Conservation (phyloP, 2,797 vertebrate genomes). For the Sebastes iracundus region DNA sequence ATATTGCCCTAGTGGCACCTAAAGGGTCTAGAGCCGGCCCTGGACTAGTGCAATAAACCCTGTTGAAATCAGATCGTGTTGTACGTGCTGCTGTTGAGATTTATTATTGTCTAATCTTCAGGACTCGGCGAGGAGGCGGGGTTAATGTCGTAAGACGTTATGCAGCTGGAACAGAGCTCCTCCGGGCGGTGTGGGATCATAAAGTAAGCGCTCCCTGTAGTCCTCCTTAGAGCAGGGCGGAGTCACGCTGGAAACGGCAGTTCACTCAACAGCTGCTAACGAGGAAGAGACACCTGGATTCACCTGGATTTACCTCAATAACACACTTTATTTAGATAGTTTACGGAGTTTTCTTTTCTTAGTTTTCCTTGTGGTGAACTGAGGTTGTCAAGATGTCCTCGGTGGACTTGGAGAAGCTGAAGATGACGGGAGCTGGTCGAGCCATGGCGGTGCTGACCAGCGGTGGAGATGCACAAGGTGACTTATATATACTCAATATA, state of each 20-base stretch:
- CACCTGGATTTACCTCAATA: background rate
- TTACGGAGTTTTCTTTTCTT: background rate
- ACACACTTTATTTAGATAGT: background rate
- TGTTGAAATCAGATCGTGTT: background rate
- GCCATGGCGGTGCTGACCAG: constrained; percentile 93
- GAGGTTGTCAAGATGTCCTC: constrained; percentile 72
- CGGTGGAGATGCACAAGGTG: constrained; percentile 97
- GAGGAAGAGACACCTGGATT: constrained; percentile 47
- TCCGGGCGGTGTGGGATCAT: background rate
- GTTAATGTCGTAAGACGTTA: background rate
- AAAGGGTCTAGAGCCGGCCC: too few species aligned
- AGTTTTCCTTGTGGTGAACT: rapidly evolving
- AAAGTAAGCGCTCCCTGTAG: background rate
- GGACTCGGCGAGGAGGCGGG: constrained; percentile 18
- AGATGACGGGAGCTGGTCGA: constrained; percentile 89
- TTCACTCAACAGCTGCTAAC: background rate
- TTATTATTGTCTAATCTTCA: rapidly evolving
- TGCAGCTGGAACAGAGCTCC: too few species aligned
- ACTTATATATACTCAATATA: background rate
- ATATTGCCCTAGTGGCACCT: too few species aligned
- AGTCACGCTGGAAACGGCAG: background rate
- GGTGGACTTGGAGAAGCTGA: constrained; percentile 88
- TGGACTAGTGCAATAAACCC: background rate
- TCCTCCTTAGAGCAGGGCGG: constrained; percentile 33
- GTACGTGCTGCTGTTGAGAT: constrained; percentile 8